Percentiles rank a stretch among this genome's conserved stretches.
Conservation (phyloP, 2,113 vertebrate species). For the Cololabis saira region DNA sequence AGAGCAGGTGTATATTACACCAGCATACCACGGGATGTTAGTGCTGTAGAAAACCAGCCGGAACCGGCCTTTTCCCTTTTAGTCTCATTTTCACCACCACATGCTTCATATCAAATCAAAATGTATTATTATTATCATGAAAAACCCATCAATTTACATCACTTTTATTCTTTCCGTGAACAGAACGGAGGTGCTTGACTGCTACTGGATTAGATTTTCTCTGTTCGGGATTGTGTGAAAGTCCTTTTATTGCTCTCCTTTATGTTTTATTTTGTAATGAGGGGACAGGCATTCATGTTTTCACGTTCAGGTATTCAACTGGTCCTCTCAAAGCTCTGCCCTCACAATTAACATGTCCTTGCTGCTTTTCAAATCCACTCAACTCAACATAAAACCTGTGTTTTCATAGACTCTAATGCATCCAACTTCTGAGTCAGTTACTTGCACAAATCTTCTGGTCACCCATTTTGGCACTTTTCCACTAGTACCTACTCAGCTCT, state of each 20-base stretch:
- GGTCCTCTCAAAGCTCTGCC: too few species aligned
- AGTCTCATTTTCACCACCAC: background rate
- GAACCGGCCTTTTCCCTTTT: background rate
- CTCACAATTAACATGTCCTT: too few species aligned
- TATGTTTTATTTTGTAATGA: too few species aligned
- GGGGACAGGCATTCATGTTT: too few species aligned
- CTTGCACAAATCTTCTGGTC: too few species aligned
- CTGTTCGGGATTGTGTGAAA: background rate
- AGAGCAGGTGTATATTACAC: background rate
- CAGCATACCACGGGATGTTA: background rate
- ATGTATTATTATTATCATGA: background rate
- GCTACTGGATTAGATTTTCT: constrained; percentile 10
- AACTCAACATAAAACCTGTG: too few species aligned
- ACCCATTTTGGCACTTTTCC: too few species aligned
- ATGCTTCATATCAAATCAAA: background rate
- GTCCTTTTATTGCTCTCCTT: constrained; percentile 1
- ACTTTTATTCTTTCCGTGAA: background rate
- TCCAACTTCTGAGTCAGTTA: too few species aligned
- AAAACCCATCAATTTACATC: background rate
- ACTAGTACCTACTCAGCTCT: too few species aligned
- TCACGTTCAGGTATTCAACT: too few species aligned
- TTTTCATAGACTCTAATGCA: too few species aligned
- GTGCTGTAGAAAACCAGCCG: background rate
- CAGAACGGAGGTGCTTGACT: background rate
- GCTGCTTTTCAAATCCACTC: too few species aligned